These are phyloP conservation scores for Pedionomus torquatus DNA, from an alignment of 2,113 vertebrate genomes.

Conservation along the genomic window DNA sequence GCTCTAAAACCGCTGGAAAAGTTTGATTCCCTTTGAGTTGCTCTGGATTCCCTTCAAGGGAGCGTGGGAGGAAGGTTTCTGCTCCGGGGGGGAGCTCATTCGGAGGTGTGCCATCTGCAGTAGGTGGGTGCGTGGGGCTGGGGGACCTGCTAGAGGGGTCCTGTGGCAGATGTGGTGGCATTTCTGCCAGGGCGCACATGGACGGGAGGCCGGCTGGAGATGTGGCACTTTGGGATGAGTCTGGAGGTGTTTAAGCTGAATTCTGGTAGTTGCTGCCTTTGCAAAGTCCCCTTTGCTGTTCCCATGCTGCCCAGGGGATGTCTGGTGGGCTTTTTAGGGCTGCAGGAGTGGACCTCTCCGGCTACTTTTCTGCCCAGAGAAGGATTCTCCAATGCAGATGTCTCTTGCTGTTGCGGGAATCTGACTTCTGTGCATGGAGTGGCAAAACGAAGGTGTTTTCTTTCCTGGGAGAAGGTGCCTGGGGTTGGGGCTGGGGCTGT, in stretches of 20 bases:
- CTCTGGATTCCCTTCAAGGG: not conserved
- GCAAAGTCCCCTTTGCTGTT: not conserved
- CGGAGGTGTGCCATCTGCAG: fast-evolving
- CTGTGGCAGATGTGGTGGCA: fast-evolving
- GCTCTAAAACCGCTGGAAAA: not conserved
- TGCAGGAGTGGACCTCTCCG: not conserved
- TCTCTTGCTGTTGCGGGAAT: not conserved
- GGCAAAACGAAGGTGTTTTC: not conserved
- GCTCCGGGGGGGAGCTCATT: not conserved
- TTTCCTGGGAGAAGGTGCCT: fast-evolving
- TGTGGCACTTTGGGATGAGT: fast-evolving
- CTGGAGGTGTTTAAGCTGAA: not conserved
- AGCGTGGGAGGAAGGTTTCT: not conserved
- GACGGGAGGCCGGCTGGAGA: not conserved
- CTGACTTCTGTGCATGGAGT: not conserved
- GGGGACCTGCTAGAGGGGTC: not conserved
- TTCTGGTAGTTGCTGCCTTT: not conserved
- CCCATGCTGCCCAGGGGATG: fast-evolving
- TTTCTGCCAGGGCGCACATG: not conserved
- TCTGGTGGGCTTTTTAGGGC: not conserved
- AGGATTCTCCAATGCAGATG: not conserved
- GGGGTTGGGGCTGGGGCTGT: too few species aligned
- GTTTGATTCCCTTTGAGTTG: not conserved
- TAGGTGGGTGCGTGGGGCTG: not conserved
- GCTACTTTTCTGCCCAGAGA: not conserved